Evolutionary conservation across 30 jellyfish, hydroid and myxozoan species (phyloP).

Genomic region (Hydra vulgaris): DNA sequence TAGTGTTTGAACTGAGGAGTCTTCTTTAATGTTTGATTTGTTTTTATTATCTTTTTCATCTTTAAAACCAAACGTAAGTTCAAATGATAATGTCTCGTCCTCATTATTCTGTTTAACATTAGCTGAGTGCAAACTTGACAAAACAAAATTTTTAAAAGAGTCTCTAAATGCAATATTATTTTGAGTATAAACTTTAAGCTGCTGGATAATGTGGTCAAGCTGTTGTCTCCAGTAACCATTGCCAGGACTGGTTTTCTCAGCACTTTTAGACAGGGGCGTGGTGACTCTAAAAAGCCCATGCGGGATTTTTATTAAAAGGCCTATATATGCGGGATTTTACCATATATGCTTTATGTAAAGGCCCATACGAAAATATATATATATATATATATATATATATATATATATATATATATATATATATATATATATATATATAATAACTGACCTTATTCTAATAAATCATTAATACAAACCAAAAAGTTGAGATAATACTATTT

Average conservation of each 20-base stretch:
- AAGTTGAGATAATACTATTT: no score
- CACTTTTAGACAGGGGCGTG: no score
- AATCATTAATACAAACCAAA: no score
- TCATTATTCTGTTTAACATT: constrained; percentile 41
- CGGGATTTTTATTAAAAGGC: no score
- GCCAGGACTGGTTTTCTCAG: constrained; percentile 60
- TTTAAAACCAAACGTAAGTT: constrained; percentile 34
- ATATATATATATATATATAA: no score
- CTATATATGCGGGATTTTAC: no score
- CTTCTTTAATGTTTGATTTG: constrained; percentile 10
- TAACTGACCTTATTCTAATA: no score
- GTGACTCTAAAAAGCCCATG: no score
- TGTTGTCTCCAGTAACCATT: constrained; percentile 97
- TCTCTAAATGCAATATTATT: constrained; percentile 77
- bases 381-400: no score
- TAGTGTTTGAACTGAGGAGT: constrained; percentile 40
- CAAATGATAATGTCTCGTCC: constrained; percentile 31
- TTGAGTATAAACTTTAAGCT: constrained; percentile 75
- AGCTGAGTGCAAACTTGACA: neutral
- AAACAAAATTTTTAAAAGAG: constrained; percentile 30
- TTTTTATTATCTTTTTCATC: constrained; percentile 34
- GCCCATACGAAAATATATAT: no score
- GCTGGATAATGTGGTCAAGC: constrained; percentile 67
- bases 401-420: no score
- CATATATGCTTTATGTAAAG: no score